Base-by-base conservation (phyloP, 2,888 invertebrate species). In the Drosophila quinaria region DNA sequence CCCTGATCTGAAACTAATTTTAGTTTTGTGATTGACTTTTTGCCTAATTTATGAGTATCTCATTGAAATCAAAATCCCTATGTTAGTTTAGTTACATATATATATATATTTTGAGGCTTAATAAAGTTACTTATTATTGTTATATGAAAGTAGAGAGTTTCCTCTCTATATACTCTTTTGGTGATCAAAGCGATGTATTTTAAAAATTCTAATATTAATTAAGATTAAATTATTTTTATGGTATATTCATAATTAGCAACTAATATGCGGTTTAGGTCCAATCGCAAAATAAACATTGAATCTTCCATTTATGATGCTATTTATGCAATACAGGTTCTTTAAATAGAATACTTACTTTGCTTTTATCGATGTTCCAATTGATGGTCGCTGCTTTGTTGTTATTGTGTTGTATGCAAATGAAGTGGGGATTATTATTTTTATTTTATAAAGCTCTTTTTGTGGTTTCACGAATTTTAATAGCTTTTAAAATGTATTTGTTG, bases 401-500 rank as follows among this genome's bases (percentile, higher is more conserved):
- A 54, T 61, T 44, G 29, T 37, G 70, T 54, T 70, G 59, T 78
- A 85, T 84, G 77, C 67, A 79, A 83, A 87, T 87, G 55, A 66
- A 41, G 58, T 85, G 77, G 68, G 41, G 55, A 54, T 58, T 82
- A 66, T 68, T 69, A 75, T 70, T 31, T 50, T 60, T 64, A 70
- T 29, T 29, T 29, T 29, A 8, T 29, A 87, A 68, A 44, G 74
- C 68, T 63, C 68, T 61, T 66, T 81, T 65, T 66, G 67, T 71
- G 52, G 63, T 60, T 80, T 51, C 64, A 52, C 59, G 56, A 71
- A 77, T 72, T 79, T 81, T 79, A 87, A 80, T 85, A 78, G 82
- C 70, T 63, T 75, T 70, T 82, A 55, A 77, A 83, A 61, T 69
- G 68, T 59, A 87, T 87, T 81, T 59, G 77, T 81, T 54, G 15